These are phyloP conservation scores for Cyrtonyx montezumae DNA, from an alignment of 2,113 vertebrate genomes.

Conservation along the genomic window DNA sequence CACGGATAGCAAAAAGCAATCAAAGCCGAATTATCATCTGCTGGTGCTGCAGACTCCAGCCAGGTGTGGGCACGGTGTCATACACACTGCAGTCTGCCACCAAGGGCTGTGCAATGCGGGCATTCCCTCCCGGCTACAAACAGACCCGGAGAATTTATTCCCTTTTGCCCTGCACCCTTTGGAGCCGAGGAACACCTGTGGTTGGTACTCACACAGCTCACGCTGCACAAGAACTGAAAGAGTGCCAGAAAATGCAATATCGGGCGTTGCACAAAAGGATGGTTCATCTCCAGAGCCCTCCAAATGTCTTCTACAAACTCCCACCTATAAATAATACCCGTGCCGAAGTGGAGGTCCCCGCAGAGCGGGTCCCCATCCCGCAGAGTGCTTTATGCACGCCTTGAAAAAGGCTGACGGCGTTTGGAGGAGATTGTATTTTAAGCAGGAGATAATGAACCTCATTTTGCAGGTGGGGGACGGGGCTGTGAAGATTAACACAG, in stretches of 20 bases:
- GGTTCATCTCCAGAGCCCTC: not conserved
- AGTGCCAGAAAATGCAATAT: conserved; percentile 21
- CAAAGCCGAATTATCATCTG: not conserved
- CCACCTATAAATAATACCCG: conserved; percentile 50
- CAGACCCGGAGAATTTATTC: not conserved
- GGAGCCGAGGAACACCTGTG: not conserved
- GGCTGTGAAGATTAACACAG: conserved; percentile 9
- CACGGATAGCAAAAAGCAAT: not conserved
- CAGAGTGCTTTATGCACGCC: not conserved
- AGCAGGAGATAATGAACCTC: conserved; percentile 54
- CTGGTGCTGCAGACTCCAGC: accelerated
- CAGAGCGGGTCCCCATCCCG: not conserved
- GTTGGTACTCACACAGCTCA: not conserved
- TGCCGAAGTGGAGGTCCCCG: not conserved
- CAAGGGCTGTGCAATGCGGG: too few species aligned
- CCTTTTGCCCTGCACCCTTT: accelerated
- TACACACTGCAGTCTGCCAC: too few species aligned
- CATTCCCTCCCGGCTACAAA: not conserved
- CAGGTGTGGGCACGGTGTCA: accelerated
- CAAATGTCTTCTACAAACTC: conserved; percentile 10
- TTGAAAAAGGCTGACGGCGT: not conserved
- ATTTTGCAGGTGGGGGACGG: conserved; percentile 46
- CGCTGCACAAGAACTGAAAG: not conserved
- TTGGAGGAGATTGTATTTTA: conserved; percentile 38
- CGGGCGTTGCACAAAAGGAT: conserved; percentile 9